Evolutionary conservation across 2,113 vertebrate species (phyloP).

Genomic region (Capra hircus): DNA sequence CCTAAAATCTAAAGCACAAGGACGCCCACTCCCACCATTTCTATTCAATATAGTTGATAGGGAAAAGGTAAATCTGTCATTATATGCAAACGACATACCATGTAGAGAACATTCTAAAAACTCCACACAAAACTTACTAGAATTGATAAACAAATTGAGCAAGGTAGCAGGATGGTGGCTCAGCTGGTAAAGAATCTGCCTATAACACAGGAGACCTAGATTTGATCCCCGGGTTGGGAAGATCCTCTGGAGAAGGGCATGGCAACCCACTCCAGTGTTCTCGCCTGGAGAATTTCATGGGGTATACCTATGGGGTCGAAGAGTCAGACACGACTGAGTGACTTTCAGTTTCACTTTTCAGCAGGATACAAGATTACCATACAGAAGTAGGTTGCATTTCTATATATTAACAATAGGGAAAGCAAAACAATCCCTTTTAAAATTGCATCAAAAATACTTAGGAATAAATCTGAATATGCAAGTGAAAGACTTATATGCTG

Average conservation of each 20-base stretch:
- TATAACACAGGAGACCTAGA: background rate
- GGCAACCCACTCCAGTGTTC: background rate
- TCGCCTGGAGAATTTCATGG: background rate
- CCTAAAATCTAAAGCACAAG: background rate
- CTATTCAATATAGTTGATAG: background rate
- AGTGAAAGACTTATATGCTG: background rate
- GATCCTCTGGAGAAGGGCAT: background rate
- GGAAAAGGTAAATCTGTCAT: background rate
- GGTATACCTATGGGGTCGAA: rapidly evolving
- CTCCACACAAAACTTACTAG: background rate
- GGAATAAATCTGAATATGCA: background rate
- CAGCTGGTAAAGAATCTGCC: background rate
- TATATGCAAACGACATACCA: background rate
- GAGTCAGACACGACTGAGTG: rapidly evolving
- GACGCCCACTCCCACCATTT: background rate
- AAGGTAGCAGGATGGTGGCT: background rate
- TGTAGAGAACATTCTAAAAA: background rate
- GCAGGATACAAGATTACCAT: background rate
- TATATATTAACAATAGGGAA: background rate
- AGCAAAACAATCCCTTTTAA: background rate
- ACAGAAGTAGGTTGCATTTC: background rate
- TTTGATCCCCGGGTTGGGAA: background rate
- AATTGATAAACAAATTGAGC: background rate
- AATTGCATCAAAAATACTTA: background rate
- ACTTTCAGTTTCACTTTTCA: background rate